Evolutionary conservation across 2,797 vertebrate species (phyloP).

Genomic region (Rhodeus uyekii): DNA sequence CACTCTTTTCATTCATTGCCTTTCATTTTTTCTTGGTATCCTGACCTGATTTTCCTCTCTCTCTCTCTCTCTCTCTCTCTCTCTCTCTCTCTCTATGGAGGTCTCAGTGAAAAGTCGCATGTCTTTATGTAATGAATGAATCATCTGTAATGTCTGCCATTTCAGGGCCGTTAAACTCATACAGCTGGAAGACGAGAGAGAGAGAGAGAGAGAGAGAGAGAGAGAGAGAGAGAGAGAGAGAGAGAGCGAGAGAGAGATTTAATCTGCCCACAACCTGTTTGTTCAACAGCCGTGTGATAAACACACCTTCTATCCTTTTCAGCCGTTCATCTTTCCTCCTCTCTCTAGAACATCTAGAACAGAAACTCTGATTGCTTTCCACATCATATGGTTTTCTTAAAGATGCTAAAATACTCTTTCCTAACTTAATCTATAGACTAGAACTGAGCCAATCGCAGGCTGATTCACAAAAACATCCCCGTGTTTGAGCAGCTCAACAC

Average conservation of each 20-base stretch:
- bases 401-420: neutral
- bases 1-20: slow-evolving; percentile 19
- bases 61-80: too few species aligned
- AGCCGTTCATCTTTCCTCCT: neutral
- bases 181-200: slow-evolving; percentile 6
- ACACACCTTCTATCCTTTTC: neutral
- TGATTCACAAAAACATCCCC: too few species aligned
- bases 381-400: neutral
- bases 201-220: neutral
- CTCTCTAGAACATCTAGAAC: neutral
- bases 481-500: too few species aligned
- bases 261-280: slow-evolving; percentile 34
- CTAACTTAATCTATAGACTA: neutral
- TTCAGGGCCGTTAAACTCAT: slow-evolving; percentile 24
- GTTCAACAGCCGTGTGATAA: slow-evolving; percentile 20
- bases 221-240: neutral
- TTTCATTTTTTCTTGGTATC: slow-evolving; percentile 7
- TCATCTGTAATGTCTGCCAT: slow-evolving; percentile 27
- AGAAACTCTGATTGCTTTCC: neutral
- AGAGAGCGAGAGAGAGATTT: slow-evolving; percentile 10
- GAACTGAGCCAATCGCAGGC: neutral
- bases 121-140: slow-evolving; percentile 52
- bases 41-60: slow-evolving; percentile 38
- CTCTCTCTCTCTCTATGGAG: slow-evolving; percentile 7
- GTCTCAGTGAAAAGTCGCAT: slow-evolving; percentile 7